Base-by-base conservation (phyloP, 1,140 invertebrate species). In the Drosophila baimaii region DNA sequence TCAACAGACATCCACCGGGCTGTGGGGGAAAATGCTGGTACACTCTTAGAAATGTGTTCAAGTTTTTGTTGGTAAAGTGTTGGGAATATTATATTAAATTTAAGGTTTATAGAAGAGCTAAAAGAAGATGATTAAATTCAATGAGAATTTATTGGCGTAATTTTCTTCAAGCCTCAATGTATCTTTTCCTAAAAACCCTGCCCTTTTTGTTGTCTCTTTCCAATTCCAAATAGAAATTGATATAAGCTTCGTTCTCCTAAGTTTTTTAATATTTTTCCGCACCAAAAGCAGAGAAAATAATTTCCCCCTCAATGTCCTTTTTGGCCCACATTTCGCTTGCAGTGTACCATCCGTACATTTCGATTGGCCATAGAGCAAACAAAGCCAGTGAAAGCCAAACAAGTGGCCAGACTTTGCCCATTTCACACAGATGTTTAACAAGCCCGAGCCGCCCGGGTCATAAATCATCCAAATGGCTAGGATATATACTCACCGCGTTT, bases 391-490 rank as follows among this genome's bases (percentile, higher is more conserved):
- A 84, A 81, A 83, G 81, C 80, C 65, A 76, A 75, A 58, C 61
- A 75, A 81, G 75, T 54, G 77, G 72, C 55, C 62, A 56, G 69
- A 69, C 51, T 58, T 77, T 79, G 57, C 79, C 75, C 83, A 88
- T 89, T 88, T 88, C 80, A 70, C 77, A 88, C 83, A 88, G 84
- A 83, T 88, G 83, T 83, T 89, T 83, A 83, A 79, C 84, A 77
- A 83, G 83, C 72, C 64, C 31, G n/a, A n/a, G n/a, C 47, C 44
- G 72, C 43, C 83, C 76, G 66, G 84, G 84, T 88, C 83, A 88
- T 88, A 88, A 88, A 88, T 88, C 83, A 88, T 88, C 59, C 37
- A 68, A 86, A 85, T 49, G 47, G 47, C 6, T 49, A 65, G 79
- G 43, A 84, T 77, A 81, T 65, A 47, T 69, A 54, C 49, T 35